Base-by-base conservation (phyloP, 1,140 invertebrate genomes). In the Chlorops oryzae region DNA sequence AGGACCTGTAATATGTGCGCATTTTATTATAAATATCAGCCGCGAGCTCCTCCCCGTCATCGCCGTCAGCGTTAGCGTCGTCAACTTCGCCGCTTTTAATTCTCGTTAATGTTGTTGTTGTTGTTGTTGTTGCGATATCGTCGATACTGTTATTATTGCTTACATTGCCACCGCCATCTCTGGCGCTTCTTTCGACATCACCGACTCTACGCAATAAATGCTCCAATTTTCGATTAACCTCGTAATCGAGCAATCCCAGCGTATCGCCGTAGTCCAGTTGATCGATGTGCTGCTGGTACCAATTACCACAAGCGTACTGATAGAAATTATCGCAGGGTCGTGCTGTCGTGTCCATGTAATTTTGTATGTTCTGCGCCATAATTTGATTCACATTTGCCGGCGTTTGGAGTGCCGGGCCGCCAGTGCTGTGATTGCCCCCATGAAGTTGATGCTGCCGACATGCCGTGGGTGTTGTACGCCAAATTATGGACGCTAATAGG, bases 311-410 rank as follows among this genome's bases (percentile, higher is more conserved):
- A 46, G 66, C 63, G 28, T 63, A 69, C 45, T 69, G 65, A 59
- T 69, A 70, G 38, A 70, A 70, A 39, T 69, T 69, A 45, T 66
- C 66, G 28, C 66, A 70, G 28, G 66, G 65, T 27, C 55, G 54
- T 28, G 57, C 57, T 25, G 46, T 54, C 0, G 57, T 58, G 18
- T 70, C 63, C 63, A 69, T 69, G 42, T 66, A 69, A 45, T 62
- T 66, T 38, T 63, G 54, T 47, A 69, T 35, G n/a, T 65, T 66
- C 25, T 25, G 56, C 24, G 65, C 65, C 24, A 69, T 25, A 37
- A 69, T 45, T 50, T 69, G 56, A 41, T 65, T 62, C 12, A 69
- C 55, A 28, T 39, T 60, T 12, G 25, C 47, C n/a, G 58, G 37
- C 5, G 59, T 47, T n/a, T n/a, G n/a, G n/a, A n/a, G n/a, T n/a